These are phyloP conservation scores for Chrysotoxum bicinctum DNA, from an alignment of 2,888 invertebrate genomes.

Conservation along the genomic window DNA sequence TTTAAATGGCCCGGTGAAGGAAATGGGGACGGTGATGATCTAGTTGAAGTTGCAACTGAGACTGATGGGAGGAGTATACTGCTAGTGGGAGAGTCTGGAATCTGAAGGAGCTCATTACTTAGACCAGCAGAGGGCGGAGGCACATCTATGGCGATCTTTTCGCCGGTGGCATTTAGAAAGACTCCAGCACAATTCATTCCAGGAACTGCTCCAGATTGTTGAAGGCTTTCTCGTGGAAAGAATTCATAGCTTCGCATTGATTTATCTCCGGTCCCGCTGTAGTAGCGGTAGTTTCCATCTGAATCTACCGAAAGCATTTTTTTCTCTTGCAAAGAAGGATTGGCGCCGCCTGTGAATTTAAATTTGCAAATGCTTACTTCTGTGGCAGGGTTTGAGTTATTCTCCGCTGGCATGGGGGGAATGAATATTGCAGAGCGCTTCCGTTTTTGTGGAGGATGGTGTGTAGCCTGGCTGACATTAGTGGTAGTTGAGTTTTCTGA, in stretches of 20 bases:
- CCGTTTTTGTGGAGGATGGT: conserved; percentile 84
- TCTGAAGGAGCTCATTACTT: conserved; percentile 79
- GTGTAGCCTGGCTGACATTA: conserved; percentile 71
- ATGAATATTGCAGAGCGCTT: conserved; percentile 93
- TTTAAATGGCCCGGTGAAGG: conserved; percentile 54
- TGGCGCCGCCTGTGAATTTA: conserved; percentile 95
- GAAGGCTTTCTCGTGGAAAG: conserved; percentile 87
- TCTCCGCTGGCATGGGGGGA: conserved; percentile 90
- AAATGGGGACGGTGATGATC: conserved; percentile 73
- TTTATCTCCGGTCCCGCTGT: conserved; percentile 92
- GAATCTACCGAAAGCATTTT: conserved; percentile 95
- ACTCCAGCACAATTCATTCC: conserved; percentile 83
- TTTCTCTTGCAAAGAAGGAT: conserved; percentile 93
- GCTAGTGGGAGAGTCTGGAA: conserved; percentile 78
- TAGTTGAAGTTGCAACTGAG: conserved; percentile 46
- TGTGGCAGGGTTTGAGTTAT: conserved; percentile 89
- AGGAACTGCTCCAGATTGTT: conserved; percentile 84
- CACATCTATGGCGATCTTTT: conserved; percentile 79
- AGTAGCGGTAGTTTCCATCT: conserved; percentile 93
- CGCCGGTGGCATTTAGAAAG: conserved; percentile 83
- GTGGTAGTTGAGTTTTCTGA: conserved; percentile 82
- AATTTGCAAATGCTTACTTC: conserved; percentile 96
- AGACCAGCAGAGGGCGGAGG: conserved; percentile 80
- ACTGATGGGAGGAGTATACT: conserved; percentile 74
- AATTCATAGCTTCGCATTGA: conserved; percentile 90